A percentile compares a stretch with the other conserved stretches of the same genome.
Evolutionary conservation across 2,888 invertebrate genomes (phyloP).

Genomic region (Melieria omissa): DNA sequence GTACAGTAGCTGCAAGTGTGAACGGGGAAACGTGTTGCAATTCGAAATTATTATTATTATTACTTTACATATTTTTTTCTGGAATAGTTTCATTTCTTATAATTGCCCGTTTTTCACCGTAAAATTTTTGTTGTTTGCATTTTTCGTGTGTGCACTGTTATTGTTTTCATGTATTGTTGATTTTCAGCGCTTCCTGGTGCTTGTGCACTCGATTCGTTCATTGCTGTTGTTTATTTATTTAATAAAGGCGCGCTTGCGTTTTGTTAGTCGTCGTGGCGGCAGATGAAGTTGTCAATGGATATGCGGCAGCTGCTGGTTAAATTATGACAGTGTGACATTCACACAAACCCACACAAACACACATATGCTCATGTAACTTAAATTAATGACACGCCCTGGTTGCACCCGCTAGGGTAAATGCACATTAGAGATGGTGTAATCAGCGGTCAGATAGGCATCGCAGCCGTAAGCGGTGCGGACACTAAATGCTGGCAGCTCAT

Average conservation of each 20-base stretch:
- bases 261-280: not conserved
- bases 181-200: slow-evolving; percentile 8
- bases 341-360: no score
- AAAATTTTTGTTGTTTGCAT: not conserved
- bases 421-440: slow-evolving; percentile 6
- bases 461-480: not conserved
- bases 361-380: no score
- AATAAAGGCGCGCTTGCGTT: slow-evolving; percentile 3
- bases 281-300: slow-evolving; percentile 24
- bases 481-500: no score
- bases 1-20: not conserved
- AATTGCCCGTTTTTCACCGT: no score
- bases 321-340: not conserved
- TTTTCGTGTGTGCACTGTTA: slow-evolving; percentile 21
- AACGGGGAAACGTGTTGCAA: no score
- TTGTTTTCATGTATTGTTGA: slow-evolving; percentile 14
- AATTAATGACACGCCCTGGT: not conserved
- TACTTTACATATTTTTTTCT: no score
- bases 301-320: slow-evolving; percentile 23
- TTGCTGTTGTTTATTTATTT: not conserved
- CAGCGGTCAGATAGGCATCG: slow-evolving; percentile 14
- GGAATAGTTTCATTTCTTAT: no score
- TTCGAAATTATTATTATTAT: no score
- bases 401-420: not conserved
- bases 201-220: not conserved